phyloP scores from a whole-genome alignment of 2,888 invertebrate genomes.

The Sinopyrophorus schimmeli region DNA sequence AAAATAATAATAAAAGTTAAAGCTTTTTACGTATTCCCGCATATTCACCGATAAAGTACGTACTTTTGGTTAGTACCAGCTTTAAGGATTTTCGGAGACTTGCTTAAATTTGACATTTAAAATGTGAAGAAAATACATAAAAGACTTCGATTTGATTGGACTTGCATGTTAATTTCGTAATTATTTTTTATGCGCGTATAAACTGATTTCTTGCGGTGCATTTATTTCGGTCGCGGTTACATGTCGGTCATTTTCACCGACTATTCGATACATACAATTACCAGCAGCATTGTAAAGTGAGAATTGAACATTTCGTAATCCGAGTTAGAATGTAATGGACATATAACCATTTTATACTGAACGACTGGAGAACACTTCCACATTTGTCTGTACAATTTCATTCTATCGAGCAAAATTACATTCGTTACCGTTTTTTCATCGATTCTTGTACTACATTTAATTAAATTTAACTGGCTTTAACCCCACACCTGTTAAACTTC shows the following conservation, averaged over 20 bases:
- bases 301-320: constrained; percentile 44
- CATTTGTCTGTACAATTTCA: constrained; percentile 13
- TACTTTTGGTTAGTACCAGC: no score
- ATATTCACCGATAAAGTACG: no score
- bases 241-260: constrained; percentile 24
- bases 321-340: constrained; percentile 39
- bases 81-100: no score
- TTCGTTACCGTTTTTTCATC: constrained; percentile 32
- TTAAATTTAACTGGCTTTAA: constrained; percentile 50
- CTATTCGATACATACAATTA: constrained; percentile 39
- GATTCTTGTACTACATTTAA: constrained; percentile 45
- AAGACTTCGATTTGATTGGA: no score
- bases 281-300: constrained; percentile 41
- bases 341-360: constrained; percentile 38
- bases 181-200: no score
- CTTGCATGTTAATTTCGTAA: no score
- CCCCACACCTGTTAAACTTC: constrained; percentile 56
- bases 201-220: no score
- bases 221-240: background rate
- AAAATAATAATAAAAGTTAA: no score
- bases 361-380: constrained; percentile 23
- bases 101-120: no score
- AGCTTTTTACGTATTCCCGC: no score
- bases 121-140: no score
- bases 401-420: constrained; percentile 16